Base-by-base conservation (phyloP, 2,797 vertebrate species). In the Trachops cirrhosus region DNA sequence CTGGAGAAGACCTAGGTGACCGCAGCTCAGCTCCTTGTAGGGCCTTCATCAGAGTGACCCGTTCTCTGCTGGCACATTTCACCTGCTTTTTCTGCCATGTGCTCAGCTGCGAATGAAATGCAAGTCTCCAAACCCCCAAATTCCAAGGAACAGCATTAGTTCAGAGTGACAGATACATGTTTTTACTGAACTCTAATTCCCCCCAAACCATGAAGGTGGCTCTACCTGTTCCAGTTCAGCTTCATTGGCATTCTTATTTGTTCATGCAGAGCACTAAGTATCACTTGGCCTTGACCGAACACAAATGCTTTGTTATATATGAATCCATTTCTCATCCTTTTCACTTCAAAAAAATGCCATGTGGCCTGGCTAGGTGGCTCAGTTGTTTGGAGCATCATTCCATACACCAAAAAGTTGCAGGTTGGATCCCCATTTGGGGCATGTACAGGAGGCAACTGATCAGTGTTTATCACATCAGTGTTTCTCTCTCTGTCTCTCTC, bases 51-150 rank as follows among this genome's bases (percentile, higher is more conserved):
- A 9, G 6, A 62, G 19, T 5, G 1, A 4, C 77, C n/a, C 29
- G 0, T 74, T 39, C 89, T 52, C n/a, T 32, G 44, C 21, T 70
- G 19, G 8, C 3, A 16, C 24, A 32, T 34, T 41, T 82, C 54
- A 68, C 50, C 64, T 54, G 54, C 34, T 46, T 83, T 48, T 86
- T 59, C 68, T 19, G 16, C 12, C 64, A 74, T 14, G 41, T 79
- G 54, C 9, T 22, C 44, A 62, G 50, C 73, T 84, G 41, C 86
- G 88, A 87, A 70, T 39, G 57, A 74, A 92, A 90, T 44, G 64
- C 71, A 88, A 87, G 16, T 32, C 67, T 71, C 39, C 89, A 70
- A 92, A 8, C 24, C 82, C 85, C 11, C 7, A 57, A 85, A 19
- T 77, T 67, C 73, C 70, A 32, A 37, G 24, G n/a, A 57, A 48